Conservation (phyloP, 2,888 invertebrate species). For the Meteorus colon region DNA sequence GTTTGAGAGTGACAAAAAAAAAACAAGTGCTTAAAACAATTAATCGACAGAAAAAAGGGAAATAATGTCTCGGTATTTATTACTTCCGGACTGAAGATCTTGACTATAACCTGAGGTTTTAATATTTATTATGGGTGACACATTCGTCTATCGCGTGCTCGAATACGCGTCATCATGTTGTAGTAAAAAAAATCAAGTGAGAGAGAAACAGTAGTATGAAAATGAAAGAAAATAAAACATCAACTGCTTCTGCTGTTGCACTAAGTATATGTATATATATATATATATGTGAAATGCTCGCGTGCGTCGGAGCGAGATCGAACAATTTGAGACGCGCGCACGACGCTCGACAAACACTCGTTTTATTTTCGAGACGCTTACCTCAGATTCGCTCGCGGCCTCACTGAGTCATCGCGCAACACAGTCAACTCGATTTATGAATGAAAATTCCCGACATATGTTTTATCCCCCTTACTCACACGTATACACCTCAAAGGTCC, state of each 20-base stretch:
- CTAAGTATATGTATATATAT: neutral
- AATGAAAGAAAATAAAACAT: neutral
- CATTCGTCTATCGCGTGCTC: slow-evolving; percentile 35
- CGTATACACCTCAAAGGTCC: slow-evolving; percentile 46
- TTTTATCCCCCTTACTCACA: slow-evolving; percentile 21
- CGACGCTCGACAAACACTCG: slow-evolving; percentile 11
- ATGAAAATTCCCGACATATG: slow-evolving; percentile 41
- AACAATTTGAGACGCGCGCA: slow-evolving; percentile 12
- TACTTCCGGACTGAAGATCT: slow-evolving; percentile 19
- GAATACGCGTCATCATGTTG: slow-evolving; percentile 38
- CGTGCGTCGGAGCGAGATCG: neutral
- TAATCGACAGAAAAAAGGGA: neutral
- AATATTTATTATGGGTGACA: slow-evolving; percentile 32
- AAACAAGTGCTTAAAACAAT: neutral
- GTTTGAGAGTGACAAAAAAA: neutral
- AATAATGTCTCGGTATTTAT: slow-evolving; percentile 13
- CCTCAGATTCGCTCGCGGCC: slow-evolving; percentile 54
- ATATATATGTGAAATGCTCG: neutral
- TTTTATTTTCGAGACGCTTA: slow-evolving; percentile 58
- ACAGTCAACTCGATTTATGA: slow-evolving; percentile 39
- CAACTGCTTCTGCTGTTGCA: neutral
- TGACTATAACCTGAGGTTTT: slow-evolving; percentile 9
- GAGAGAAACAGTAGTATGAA: neutral
- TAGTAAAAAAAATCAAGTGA: slow-evolving; percentile 14
- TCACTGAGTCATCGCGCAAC: slow-evolving; percentile 44